A percentile compares a stretch with the other conserved stretches of the same genome.
Conservation (phyloP, 1,140 invertebrate genomes). For the Drosophila ficusphila region DNA sequence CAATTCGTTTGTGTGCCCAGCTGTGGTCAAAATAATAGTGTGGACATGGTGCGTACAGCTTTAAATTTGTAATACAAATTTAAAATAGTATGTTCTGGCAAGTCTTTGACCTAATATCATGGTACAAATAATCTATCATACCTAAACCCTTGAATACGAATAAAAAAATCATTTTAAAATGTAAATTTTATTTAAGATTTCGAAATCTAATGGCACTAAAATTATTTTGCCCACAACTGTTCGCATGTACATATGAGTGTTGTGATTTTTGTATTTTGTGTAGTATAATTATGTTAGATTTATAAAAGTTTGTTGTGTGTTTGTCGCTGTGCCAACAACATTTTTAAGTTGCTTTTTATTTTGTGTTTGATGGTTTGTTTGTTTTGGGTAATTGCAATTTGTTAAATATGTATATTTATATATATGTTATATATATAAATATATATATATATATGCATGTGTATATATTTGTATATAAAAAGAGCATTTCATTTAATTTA, state of each 20-base stretch:
- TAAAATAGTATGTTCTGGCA: no score
- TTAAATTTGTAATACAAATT: no score
- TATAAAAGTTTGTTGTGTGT: conserved; percentile 51
- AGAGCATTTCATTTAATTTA: conserved; percentile 58
- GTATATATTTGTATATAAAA: conserved; percentile 61
- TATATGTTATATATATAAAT: conserved; percentile 44
- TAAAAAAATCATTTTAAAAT: neutral
- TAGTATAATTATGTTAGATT: conserved; percentile 21
- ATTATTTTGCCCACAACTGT: conserved; percentile 36
- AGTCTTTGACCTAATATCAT: neutral
- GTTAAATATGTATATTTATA: conserved; percentile 36
- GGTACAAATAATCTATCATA: no score
- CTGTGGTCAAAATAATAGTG: conserved; percentile 27
- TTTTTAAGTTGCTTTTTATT: conserved; percentile 19
- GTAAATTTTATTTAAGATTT: conserved; percentile 26
- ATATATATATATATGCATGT: conserved; percentile 43
- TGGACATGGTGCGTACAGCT: neutral
- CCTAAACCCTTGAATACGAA: neutral
- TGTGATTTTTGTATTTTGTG: conserved; percentile 21
- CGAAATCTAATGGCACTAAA: conserved; percentile 44
- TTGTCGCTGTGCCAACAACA: conserved; percentile 53
- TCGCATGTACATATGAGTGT: conserved; percentile 28
- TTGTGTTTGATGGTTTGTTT: conserved; percentile 31
- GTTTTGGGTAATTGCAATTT: conserved; percentile 30
- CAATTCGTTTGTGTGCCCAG: conserved; percentile 19